phyloP scores from a whole-genome alignment of 2,113 vertebrate genomes.

The Pao palembangensis region DNA sequence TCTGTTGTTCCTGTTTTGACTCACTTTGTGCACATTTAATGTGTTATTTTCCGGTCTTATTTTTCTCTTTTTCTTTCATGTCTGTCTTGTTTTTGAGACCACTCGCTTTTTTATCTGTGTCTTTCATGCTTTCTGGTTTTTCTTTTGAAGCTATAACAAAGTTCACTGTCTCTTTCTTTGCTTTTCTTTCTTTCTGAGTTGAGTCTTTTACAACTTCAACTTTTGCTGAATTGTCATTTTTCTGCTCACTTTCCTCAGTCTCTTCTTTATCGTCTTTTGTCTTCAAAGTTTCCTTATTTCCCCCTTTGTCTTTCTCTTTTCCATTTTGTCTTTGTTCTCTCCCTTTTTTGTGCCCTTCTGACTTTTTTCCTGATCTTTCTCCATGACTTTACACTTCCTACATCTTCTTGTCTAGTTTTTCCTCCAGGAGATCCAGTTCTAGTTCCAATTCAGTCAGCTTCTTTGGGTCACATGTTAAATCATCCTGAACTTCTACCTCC shows the following conservation, averaged over 20 bases:
- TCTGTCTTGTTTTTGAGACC: background rate
- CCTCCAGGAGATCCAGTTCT: slow-evolving; percentile 69
- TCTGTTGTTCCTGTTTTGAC: background rate
- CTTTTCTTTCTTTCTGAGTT: slow-evolving; percentile 25
- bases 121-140: slow-evolving; percentile 1
- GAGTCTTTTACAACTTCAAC: slow-evolving; percentile 22
- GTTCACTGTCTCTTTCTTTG: slow-evolving; percentile 49
- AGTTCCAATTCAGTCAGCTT: slow-evolving; percentile 67
- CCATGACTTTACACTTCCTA: slow-evolving; percentile 22
- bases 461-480: slow-evolving; percentile 52
- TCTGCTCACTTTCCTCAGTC: slow-evolving; percentile 4
- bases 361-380: slow-evolving; percentile 13
- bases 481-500: slow-evolving; percentile 58
- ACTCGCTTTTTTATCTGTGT: background rate
- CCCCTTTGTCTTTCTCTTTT: background rate
- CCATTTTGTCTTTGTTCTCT: slow-evolving; percentile 11
- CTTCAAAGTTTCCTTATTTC: background rate
- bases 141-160: slow-evolving; percentile 26
- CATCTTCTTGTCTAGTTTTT: slow-evolving; percentile 59
- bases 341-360: slow-evolving; percentile 4
- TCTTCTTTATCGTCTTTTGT: background rate
- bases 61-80: slow-evolving; percentile 14
- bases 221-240: slow-evolving; percentile 4
- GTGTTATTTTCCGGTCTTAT: slow-evolving; percentile 2
- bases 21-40: background rate